Base-by-base conservation (phyloP, 2,113 vertebrate species). In the Pongo pygmaeus region DNA sequence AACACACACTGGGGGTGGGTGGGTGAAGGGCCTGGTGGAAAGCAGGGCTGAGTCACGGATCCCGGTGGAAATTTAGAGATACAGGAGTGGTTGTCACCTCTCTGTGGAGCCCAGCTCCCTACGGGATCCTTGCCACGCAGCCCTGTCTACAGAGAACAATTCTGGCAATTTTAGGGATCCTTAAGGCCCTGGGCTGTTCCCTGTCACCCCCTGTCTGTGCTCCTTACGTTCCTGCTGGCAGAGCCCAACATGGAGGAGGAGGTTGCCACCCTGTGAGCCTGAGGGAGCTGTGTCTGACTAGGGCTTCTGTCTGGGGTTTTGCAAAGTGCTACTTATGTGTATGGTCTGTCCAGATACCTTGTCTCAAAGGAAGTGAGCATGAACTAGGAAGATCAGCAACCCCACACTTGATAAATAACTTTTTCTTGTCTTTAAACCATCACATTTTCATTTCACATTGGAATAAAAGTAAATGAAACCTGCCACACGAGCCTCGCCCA, bases 381-480 rank as follows among this genome's bases (percentile, higher is more conserved):
- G 92, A 97, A 75, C 96, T 96, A 91, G 95, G 48, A 95, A 97
- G 89, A 57, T 2, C 85, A 90, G 94, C 88, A 90, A 96, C 97
- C 97, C 97, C 96, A 97, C 97, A 81, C 95, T 94, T 96, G 92
- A 96, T 96, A 96, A 97, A 97, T 96, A 98, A 97, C 14, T 84
- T 96, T 96, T 98, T 97, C 97, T 98, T 97, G 97, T 98, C 97
- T 98, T 98, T 98, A 98, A 97, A 97, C 96, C 97, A 97, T 96
- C 98, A 97, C 84, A 85, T 98, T 96, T 97, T 98, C 97, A 97
- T 98, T 98, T 98, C 98, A 98, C 98, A 98, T 98, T 52, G 98
- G 97, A 98, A 98, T 98, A 98, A 98, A 98, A 98, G 94, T 97
- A 94, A 97, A 95, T 98, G 97, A 97, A 97, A 97, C 98, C 97